Evolutionary conservation across 2,797 vertebrate genomes (phyloP).

Genomic region (Phalanger gymnotis): DNA sequence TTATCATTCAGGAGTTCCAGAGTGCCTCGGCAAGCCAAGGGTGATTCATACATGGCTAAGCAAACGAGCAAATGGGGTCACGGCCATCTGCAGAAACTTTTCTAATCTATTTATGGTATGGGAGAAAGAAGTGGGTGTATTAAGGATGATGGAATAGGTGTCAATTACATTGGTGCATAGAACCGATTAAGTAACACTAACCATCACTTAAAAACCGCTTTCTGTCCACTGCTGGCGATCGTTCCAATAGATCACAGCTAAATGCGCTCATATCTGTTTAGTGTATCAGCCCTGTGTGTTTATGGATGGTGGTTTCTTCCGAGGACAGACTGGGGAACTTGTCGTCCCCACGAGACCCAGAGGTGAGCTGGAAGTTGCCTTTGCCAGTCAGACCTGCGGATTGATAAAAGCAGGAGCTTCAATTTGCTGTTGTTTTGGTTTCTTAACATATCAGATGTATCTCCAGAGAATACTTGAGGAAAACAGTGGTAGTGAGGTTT

Average conservation of each 20-base stretch:
- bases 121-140: slow-evolving; percentile 81
- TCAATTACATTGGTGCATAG: slow-evolving; percentile 77
- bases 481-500: neutral
- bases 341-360: neutral
- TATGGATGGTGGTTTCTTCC: slow-evolving; percentile 9
- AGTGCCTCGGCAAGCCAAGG: slow-evolving; percentile 81
- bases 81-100: slow-evolving; percentile 82
- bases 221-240: slow-evolving; percentile 59
- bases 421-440: neutral
- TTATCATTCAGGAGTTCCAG: slow-evolving; percentile 84
- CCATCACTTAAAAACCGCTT: slow-evolving; percentile 71
- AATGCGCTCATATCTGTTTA: neutral
- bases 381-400: neutral
- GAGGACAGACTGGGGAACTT: neutral
- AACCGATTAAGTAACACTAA: slow-evolving; percentile 69
- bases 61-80: slow-evolving; percentile 83
- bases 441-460: neutral
- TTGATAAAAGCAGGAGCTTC: neutral
- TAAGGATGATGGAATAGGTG: slow-evolving; percentile 79
- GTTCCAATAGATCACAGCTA: slow-evolving; percentile 41
- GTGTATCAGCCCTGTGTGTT: slow-evolving; percentile 3
- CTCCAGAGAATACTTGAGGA: neutral
- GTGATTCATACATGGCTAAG: slow-evolving; percentile 84
- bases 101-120: slow-evolving; percentile 84
- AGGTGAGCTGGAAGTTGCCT: neutral